Evolutionary conservation across 2,113 vertebrate genomes (phyloP), one percentile per base, ranked within the genome.

Genomic region (Peromyscus maniculatus): DNA sequence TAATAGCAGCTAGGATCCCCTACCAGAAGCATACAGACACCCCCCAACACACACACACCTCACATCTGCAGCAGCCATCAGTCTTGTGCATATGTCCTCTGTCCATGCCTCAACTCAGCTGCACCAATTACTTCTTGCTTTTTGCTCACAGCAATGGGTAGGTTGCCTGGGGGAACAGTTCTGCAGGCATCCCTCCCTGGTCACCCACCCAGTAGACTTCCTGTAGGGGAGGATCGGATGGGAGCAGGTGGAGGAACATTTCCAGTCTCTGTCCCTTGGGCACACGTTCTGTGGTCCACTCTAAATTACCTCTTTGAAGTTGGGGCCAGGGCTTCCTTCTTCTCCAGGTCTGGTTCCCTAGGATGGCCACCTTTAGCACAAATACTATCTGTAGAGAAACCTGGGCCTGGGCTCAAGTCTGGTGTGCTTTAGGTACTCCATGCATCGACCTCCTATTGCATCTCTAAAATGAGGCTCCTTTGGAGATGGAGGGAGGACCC

Each of bases 21-120:
- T 5, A 7, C 1, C 2, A 22, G 39, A n/a, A 19, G 28, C 0
- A 13, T 4, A 0, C 0, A 4, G 36, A 62, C 0, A 1, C 31
- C 13, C 1, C n/a, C 19, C 7, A 28, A 0, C 12, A 55, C 55
- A 55, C 55, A 64, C 43, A 39, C 43, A 39, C 11, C 1, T 7
- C 33, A 0, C 0, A 2, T 26, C 10, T 0, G 4, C 57, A 6
- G 62, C 64, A 57, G 24, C 49, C 12, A 1, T 59, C 83, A 26
- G 62, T 49, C 52, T 69, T 1, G 0, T 0, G 1, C 7, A 24
- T 7, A 31, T 1, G 8, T 11, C 49, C 7, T 31, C 93, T 3
- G 74, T 71, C 0, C 9, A 21, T 1, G 0, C 66, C 59, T 36
- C 10, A 0, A 7, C 16, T 57, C 77, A 12, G 62, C n/a, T 0